A percentile compares a stretch with the other conserved stretches of the same genome.
Evolutionary conservation across 2,797 vertebrate species (phyloP).

Genomic region (Urosaurus nigricauda): DNA sequence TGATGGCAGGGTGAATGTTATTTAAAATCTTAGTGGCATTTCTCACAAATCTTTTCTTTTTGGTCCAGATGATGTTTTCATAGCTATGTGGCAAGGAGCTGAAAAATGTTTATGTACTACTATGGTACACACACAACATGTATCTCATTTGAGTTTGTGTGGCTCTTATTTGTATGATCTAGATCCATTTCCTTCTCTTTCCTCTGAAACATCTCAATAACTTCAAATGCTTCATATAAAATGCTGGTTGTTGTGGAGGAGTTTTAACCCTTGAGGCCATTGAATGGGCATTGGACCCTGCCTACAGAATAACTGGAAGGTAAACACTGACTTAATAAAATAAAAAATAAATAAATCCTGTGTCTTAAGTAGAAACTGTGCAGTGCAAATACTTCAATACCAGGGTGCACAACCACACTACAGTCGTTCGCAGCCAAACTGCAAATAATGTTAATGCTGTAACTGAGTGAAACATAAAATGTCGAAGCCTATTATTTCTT

Average conservation of each 20-base stretch:
- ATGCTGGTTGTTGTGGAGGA: constrained; percentile 22
- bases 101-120: not conserved
- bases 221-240: not conserved
- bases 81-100: not conserved
- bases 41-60: not conserved
- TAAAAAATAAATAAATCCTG: not conserved
- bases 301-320: constrained; percentile 32
- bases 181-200: not conserved
- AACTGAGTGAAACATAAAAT: constrained; percentile 63
- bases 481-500: constrained; percentile 56
- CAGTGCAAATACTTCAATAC: constrained; percentile 38
- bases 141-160: not conserved
- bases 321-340: constrained; percentile 55
- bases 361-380: constrained; percentile 55
- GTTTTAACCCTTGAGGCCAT: constrained; percentile 44
- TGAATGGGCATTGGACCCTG: constrained; percentile 43
- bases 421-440: constrained; percentile 41
- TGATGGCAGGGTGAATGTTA: not conserved
- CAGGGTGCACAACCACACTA: constrained; percentile 55
- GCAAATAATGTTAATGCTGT: constrained; percentile 56
- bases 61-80: not conserved
- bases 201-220: constrained; percentile 17
- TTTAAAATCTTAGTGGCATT: not conserved
- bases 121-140: not conserved
- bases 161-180: not conserved